Evolutionary conservation across 2,888 invertebrate genomes (phyloP), one percentile per base, ranked within the genome.

Genomic region (Leptinotarsa haldemani): DNA sequence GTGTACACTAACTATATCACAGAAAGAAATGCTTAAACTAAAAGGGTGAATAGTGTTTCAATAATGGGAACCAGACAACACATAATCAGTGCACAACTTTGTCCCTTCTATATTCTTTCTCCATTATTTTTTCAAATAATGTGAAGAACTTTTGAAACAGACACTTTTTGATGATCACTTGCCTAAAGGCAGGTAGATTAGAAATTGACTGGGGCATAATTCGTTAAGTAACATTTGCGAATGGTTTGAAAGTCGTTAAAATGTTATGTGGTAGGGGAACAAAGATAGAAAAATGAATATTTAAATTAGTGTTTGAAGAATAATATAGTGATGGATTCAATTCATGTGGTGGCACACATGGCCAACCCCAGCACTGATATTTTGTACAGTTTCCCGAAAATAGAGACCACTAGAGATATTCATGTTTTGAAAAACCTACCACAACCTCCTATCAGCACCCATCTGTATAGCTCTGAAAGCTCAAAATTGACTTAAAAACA

Each of bases 1-100:
- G 81, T 81, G 79, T 80, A 80, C 81, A 80, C 78, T 80, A 81
- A 76, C 70, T 80, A 81, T 83, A 83, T 83, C 83, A 83, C 83
- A 83, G 83, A 83, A 84, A 84, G 79, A 83, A 83, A 83, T 82
- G 79, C 82, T 82, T 82, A 83, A 81, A 78, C 70, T 64, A 75
- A 67, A 74, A 74, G n/a, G 70, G 52, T 58, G 52, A 61, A 40
- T 52, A 74, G 69, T 71, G 63, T 71, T 74, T 65, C 40, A 69
- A 67, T 61, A 70, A 71, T 70, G 74, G 71, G 75, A 74, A 73
- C 71, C 71, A 70, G 69, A 70, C 76, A 77, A 74, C 70, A 40
- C 40, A 72, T 74, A 73, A 72, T 77, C 68, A 73, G 71, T 77
- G 75, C 75, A 67, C 61, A 61, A 68, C 30, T 40, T 40, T 40